Percentiles rank a stretch among this genome's conserved stretches.
Evolutionary conservation across 1,140 invertebrate genomes (phyloP).

Genomic region (Wiebesia pumilae): DNA sequence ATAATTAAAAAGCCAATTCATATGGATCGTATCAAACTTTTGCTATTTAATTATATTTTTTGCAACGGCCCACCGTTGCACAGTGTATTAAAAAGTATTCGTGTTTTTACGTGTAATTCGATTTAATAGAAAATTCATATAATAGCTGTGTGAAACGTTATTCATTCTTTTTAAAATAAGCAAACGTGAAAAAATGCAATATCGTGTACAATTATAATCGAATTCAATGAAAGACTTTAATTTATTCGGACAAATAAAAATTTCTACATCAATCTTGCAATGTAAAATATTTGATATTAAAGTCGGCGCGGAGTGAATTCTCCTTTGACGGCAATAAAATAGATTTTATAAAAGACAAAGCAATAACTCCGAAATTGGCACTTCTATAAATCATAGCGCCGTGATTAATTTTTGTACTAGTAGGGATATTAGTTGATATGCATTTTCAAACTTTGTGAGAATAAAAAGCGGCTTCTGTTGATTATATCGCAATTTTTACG

Average conservation of each 20-base stretch:
- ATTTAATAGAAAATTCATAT: background rate
- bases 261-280: background rate
- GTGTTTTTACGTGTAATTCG: background rate
- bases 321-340: background rate
- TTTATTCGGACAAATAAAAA: background rate
- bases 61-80: too few species aligned
- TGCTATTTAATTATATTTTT: too few species aligned
- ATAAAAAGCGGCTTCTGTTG: background rate
- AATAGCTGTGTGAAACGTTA: background rate
- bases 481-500: background rate
- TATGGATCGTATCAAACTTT: too few species aligned
- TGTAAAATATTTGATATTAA: background rate
- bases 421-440: background rate
- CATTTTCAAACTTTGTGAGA: background rate
- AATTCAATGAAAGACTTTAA: background rate
- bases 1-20: too few species aligned
- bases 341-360: background rate
- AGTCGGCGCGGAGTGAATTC: background rate
- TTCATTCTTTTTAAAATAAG: background rate
- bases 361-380: background rate
- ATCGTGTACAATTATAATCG: background rate
- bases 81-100: background rate
- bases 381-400: background rate
- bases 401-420: background rate
- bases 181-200: slow-evolving; percentile 12